Percentiles rank a stretch among this genome's conserved stretches.
These are phyloP conservation scores for Ciona savignyi DNA, from an alignment of 23 tunicate species.

Conservation along the genomic window DNA sequence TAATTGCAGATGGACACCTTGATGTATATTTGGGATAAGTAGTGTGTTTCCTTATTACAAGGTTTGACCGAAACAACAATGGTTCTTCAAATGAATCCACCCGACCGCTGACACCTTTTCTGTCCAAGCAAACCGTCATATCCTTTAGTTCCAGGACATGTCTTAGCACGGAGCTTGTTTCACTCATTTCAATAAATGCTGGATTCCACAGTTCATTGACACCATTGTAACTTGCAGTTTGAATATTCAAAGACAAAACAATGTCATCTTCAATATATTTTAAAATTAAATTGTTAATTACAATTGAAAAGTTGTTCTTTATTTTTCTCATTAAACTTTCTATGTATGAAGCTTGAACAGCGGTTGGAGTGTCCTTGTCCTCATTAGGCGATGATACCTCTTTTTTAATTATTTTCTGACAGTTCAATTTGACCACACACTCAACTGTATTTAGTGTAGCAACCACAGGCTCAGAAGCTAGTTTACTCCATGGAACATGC, in stretches of 20 bases:
- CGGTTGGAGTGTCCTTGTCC: slow-evolving; percentile 16
- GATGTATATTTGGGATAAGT: slow-evolving; percentile 27
- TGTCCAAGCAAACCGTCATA: slow-evolving; percentile 59
- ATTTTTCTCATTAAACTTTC: slow-evolving; percentile 38
- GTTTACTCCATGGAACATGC: slow-evolving; percentile 78
- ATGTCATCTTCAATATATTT: slow-evolving; percentile 78
- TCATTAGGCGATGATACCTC: not conserved
- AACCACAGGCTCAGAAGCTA: slow-evolving; percentile 63
- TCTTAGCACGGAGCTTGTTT: slow-evolving; percentile 22
- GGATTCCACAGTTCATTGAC: slow-evolving; percentile 43
- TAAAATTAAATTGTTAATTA: slow-evolving; percentile 48
- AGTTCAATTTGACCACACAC: slow-evolving; percentile 47
- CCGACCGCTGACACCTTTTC: slow-evolving; percentile 41
- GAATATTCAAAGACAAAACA: slow-evolving; percentile 46
- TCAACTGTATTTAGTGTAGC: slow-evolving; percentile 64
- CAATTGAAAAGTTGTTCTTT: slow-evolving; percentile 42
- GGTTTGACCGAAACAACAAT: slow-evolving; percentile 43
- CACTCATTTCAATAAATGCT: slow-evolving; percentile 49
- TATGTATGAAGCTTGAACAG: slow-evolving; percentile 40
- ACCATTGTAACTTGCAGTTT: slow-evolving; percentile 28
- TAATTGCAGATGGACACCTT: slow-evolving; percentile 36
- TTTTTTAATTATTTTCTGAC: slow-evolving; percentile 28
- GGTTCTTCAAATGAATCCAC: slow-evolving; percentile 67
- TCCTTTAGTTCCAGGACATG: slow-evolving; percentile 38
- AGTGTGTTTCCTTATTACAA: slow-evolving; percentile 34